A percentile compares a stretch with the other conserved stretches of the same genome.
Conservation (phyloP, 2,888 invertebrate genomes). For the Leucania comma region DNA sequence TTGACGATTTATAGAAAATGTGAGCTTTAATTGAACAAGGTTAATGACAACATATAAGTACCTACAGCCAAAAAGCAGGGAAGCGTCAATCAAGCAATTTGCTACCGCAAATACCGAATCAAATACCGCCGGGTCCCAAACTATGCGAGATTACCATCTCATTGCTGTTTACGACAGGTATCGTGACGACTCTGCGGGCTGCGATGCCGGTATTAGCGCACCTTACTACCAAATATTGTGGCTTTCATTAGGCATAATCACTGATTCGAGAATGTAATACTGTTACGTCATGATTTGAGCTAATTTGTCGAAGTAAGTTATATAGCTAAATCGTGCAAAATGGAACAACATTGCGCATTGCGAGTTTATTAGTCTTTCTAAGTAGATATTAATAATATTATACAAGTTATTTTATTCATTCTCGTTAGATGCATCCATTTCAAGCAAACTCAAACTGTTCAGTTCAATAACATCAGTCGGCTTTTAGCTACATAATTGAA, state of each 20-base stretch:
- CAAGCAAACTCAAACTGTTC: neutral
- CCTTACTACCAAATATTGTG: conserved; percentile 38
- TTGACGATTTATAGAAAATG: neutral
- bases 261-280: conserved; percentile 16
- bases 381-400: neutral
- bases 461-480: conserved; percentile 13
- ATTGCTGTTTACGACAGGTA: conserved; percentile 35
- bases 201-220: conserved; percentile 10
- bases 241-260: conserved; percentile 39
- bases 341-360: neutral
- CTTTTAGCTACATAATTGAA: conserved; percentile 20
- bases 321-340: neutral
- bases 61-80: conserved; percentile 11
- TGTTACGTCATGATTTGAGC: conserved; percentile 8
- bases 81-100: conserved; percentile 36
- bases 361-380: neutral
- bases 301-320: conserved; percentile 11
- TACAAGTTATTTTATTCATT: neutral
- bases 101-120: conserved; percentile 59
- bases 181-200: conserved; percentile 6
- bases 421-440: conserved; percentile 5
- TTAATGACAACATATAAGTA: conserved; percentile 5
- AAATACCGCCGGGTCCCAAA: conserved; percentile 50
- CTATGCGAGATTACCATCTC: conserved; percentile 49
- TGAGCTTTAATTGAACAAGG: neutral